Evolutionary conservation across 2,888 invertebrate genomes (phyloP), one percentile per base, ranked within the genome.

Genomic region (Hyalella azteca): DNA sequence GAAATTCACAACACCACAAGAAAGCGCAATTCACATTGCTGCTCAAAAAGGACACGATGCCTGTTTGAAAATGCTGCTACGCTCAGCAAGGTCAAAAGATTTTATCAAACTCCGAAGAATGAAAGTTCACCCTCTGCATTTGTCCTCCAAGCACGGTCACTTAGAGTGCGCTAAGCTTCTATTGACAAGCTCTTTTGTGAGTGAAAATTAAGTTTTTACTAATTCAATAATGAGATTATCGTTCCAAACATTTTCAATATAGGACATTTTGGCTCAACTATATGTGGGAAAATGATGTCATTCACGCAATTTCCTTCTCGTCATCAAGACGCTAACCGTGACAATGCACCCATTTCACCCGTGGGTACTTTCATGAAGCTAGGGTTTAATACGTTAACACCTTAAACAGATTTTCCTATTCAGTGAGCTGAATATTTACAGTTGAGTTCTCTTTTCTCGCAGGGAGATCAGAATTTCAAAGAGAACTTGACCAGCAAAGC

Each of bases 71-170:
- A n/a, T 36, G 39, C 36, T 66, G 7, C 66, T 66, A 13, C 66
- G n/a, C 5, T 3, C 13, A 11, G 1, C 36, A 15, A 66, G 29
- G 32, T 1, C 36, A 32, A 36, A 11, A 11, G 19, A 66, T 3
- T 15, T 36, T 32, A 29, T 36, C 7, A 7, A 66, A 2, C 36
- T 39, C 13, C 13, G 4, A 15, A 19, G 19, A 22, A n/a, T 22
- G 26, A 77, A 76, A 11, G 60, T 76, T 45, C 79, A 76, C 36
- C 81, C 81, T 3, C 50, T 83, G 11, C 81, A 81, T 66, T 59
- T 83, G 36, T 81, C 83, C n/a, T 78, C 80, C 11, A 78, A 77
- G 36, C 78, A 79, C n/a, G 83, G 81, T 2, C 81, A 83, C 48
- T 78, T 78, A 36, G 77, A 45, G 9, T 83, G 83, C 45, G 81